Evolutionary conservation across 2,797 vertebrate species (phyloP).

Genomic region (Notoglanidium macrostoma): DNA sequence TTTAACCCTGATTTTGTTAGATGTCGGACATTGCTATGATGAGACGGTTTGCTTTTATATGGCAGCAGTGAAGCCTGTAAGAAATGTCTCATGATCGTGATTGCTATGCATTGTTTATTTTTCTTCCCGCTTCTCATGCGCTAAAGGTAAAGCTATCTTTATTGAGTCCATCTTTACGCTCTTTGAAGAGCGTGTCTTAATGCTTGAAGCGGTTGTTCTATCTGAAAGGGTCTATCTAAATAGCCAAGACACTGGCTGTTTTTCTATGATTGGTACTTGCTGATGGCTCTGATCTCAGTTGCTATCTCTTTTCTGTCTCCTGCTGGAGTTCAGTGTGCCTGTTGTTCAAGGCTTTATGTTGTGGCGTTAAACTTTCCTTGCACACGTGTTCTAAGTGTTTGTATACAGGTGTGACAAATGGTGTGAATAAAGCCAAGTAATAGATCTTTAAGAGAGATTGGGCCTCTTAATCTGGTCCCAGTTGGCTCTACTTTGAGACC

Average conservation of each 20-base stretch:
- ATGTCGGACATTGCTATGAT: slow-evolving; percentile 6
- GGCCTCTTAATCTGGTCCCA: slow-evolving; percentile 27
- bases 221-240: slow-evolving; percentile 36
- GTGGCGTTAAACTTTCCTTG: neutral
- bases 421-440: slow-evolving; percentile 2
- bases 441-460: slow-evolving; percentile 10
- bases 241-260: slow-evolving; percentile 19
- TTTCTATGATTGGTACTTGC: slow-evolving; percentile 30
- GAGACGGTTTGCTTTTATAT: slow-evolving; percentile 5
- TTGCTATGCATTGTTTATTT: slow-evolving; percentile 49
- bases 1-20: neutral
- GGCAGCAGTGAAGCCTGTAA: neutral
- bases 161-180: slow-evolving; percentile 36
- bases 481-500: slow-evolving; percentile 13
- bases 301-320: neutral
- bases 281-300: slow-evolving; percentile 3
- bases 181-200: slow-evolving; percentile 28
- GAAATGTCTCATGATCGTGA: neutral
- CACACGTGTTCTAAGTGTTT: slow-evolving; percentile 6
- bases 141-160: slow-evolving; percentile 40
- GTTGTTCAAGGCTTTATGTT: neutral
- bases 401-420: slow-evolving; percentile 23
- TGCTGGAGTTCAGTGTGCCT: neutral
- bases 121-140: slow-evolving; percentile 43
- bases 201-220: slow-evolving; percentile 6